phyloP scores from a whole-genome alignment of 2,113 vertebrate species.

The Labrus mixtus region DNA sequence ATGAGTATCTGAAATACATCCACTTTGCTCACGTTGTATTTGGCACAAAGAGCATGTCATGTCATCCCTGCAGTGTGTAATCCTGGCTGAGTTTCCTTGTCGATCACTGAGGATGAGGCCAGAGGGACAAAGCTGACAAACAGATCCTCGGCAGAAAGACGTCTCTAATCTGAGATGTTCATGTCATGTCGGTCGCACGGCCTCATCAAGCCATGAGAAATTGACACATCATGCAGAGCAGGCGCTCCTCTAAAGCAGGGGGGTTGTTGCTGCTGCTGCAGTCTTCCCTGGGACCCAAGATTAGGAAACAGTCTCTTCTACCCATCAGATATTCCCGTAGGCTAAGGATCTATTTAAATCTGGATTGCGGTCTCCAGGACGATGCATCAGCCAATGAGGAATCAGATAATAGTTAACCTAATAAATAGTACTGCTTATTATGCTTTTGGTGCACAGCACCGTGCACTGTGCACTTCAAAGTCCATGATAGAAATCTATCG shows the following conservation, averaged over 20 bases:
- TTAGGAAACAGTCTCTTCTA: background rate
- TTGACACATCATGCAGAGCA: conserved; percentile 1
- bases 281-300: background rate
- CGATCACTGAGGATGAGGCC: background rate
- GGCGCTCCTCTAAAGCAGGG: background rate
- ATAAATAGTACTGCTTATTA: conserved; percentile 12
- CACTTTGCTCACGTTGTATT: background rate
- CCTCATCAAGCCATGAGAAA: conserved; percentile 15
- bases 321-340: conserved; percentile 7
- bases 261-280: background rate
- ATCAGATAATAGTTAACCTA: conserved; percentile 29
- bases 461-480: conserved; percentile 8
- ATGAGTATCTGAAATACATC: background rate
- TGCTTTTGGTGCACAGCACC: conserved; percentile 9
- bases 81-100: conserved; percentile 12
- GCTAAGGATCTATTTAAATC: conserved; percentile 39
- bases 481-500: conserved; percentile 12
- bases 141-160: conserved; percentile 3
- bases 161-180: conserved; percentile 22
- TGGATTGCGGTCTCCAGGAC: background rate
- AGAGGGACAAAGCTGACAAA: conserved; percentile 6
- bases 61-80: conserved; percentile 2
- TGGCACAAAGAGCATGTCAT: conserved; percentile 7
- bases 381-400: conserved; percentile 21
- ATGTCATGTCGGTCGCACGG: background rate